phyloP scores from a whole-genome alignment of 1,140 invertebrate genomes.

The Helicoverpa zea region DNA sequence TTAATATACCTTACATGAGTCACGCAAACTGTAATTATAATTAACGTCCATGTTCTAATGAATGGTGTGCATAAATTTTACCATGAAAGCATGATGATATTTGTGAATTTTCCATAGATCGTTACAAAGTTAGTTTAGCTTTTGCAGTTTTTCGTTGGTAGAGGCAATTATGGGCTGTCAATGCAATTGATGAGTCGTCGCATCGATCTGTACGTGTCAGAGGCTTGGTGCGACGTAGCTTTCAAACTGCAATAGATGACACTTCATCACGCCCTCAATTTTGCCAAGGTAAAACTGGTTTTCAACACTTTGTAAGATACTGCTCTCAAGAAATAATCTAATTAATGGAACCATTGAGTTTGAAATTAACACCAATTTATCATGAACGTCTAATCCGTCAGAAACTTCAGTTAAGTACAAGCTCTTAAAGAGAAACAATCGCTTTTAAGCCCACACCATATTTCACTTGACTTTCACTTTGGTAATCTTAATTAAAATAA shows the following conservation, averaged over 20 bases:
- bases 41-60: slow-evolving; percentile 42
- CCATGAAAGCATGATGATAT: slow-evolving; percentile 38
- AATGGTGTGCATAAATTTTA: slow-evolving; percentile 32
- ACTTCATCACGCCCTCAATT: neutral
- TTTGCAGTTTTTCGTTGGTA: neutral
- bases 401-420: slow-evolving; percentile 17
- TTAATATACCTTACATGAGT: slow-evolving; percentile 33
- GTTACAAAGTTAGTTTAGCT: neutral
- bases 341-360: slow-evolving; percentile 7
- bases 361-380: slow-evolving; percentile 2
- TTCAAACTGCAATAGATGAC: neutral
- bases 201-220: neutral
- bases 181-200: slow-evolving; percentile 1
- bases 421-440: slow-evolving; percentile 36
- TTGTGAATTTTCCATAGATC: neutral
- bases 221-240: neutral
- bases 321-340: neutral
- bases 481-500: neutral
- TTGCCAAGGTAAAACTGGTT: neutral
- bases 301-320: neutral
- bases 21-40: slow-evolving; percentile 50
- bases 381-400: slow-evolving; percentile 23
- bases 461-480: slow-evolving; percentile 22
- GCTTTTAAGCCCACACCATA: slow-evolving; percentile 32
- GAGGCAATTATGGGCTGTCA: no score